Base-by-base conservation (phyloP, 2,113 vertebrate genomes). In the Dissostichus mawsoni region DNA sequence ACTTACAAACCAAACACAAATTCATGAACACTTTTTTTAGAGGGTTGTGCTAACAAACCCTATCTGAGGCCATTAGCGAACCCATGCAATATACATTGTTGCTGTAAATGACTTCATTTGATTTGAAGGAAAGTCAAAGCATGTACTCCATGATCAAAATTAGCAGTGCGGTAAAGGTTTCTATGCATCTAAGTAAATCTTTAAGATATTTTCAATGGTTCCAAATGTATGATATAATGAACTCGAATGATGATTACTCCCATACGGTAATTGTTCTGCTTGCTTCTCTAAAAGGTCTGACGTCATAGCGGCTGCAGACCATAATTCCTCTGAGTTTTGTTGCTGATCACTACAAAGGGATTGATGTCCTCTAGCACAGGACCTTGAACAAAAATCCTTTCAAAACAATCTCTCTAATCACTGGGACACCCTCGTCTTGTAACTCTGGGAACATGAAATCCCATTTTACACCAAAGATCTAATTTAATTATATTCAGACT, bases 401-500 rank as follows among this genome's bases (percentile, higher is more conserved):
- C 1, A 53, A 71, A 76, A 69, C 55, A 52, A 65, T 72, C 68
- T 59, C 67, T 72, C n/a, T 66, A 67, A 74, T 88, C 76, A 83
- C 16, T 47, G 13, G 36, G 4, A 78, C 76, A 77, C 75, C 36
- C 63, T 64, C 51, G 53, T 17, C 8, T 74, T 23, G 73, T 74
- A 58, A 41, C 23, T 69, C 62, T 44, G 80, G 20, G 45, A 13
- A 71, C 29, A 71, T 75, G 12, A 68, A 84, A 85, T 81, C 85
- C 71, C 48, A 62, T 85, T 78, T 65, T 81, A 48, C 68, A 68
- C 41, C 51, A 10, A 57, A 67, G 51, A 70, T 83, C 20, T 70
- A 57, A 75, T 91, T 84, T 50, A 29, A 75, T 77, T 84, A 29
- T 18, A 44, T 73, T 80, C 64, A 59, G 53, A 80, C 78, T 78